Evolutionary conservation across 2,888 invertebrate genomes (phyloP).

Genomic region (Spodoptera littoralis): DNA sequence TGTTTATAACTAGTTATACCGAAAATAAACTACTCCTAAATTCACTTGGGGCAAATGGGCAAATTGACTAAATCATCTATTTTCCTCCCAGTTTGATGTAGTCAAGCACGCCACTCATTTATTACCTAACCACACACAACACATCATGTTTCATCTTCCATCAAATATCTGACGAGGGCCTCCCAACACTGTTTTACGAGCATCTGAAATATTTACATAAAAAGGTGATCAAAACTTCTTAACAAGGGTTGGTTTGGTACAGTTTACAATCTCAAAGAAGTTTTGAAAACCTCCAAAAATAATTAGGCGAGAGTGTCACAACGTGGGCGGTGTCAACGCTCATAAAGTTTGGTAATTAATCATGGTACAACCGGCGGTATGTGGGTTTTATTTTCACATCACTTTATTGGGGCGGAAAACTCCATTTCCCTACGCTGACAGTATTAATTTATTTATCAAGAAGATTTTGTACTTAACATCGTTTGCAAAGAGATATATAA

Average conservation of each 20-base stretch:
- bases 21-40: too few species aligned
- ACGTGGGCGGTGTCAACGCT: slow-evolving; percentile 54
- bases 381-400: slow-evolving; percentile 58
- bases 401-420: slow-evolving; percentile 60
- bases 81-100: neutral
- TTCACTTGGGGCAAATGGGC: neutral
- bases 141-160: slow-evolving; percentile 40
- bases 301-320: slow-evolving; percentile 52
- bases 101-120: neutral
- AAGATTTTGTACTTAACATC: slow-evolving; percentile 13
- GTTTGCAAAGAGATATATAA: neutral
- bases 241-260: slow-evolving; percentile 43
- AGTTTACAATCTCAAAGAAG: slow-evolving; percentile 53
- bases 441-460: slow-evolving; percentile 19
- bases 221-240: slow-evolving; percentile 49
- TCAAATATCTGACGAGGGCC: slow-evolving; percentile 44
- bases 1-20: too few species aligned
- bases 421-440: slow-evolving; percentile 24
- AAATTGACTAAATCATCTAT: neutral
- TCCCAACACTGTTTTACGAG: slow-evolving; percentile 43
- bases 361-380: slow-evolving; percentile 47
- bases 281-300: slow-evolving; percentile 53
- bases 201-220: slow-evolving; percentile 52
- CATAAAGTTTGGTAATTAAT: slow-evolving; percentile 67
- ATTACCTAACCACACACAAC: slow-evolving; percentile 9